Evolutionary conservation across 2,797 vertebrate species (phyloP).

Genomic region (Coregonus ussuriensis): DNA sequence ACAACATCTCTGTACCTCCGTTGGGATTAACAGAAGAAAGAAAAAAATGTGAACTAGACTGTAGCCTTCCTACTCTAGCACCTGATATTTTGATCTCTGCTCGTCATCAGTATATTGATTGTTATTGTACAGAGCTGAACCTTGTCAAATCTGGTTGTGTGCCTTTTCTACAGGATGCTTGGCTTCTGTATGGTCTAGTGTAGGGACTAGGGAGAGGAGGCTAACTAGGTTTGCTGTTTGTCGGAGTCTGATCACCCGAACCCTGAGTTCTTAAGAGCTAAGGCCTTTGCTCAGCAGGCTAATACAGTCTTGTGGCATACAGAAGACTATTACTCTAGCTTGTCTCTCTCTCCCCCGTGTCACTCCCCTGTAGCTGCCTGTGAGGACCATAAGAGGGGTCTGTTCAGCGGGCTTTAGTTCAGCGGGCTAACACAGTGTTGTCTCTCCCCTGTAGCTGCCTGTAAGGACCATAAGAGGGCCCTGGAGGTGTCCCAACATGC

Average conservation of each 20-base stretch:
- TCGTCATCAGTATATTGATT: neutral
- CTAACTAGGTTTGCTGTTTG: too few relatives aligned
- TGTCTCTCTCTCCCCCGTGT: neutral
- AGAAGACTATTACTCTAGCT: too few relatives aligned
- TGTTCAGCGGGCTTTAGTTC: slow-evolving; percentile 89
- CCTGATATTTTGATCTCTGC: neutral
- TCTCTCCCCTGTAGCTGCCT: slow-evolving; percentile 79
- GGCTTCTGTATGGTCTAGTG: too few relatives aligned
- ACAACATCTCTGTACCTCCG: neutral
- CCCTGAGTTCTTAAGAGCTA: too few relatives aligned
- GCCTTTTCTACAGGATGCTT: too few relatives aligned
- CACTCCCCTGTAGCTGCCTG: slow-evolving; percentile 82
- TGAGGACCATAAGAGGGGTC: slow-evolving; percentile 87
- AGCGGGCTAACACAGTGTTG: slow-evolving; percentile 77
- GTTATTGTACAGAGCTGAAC: too few relatives aligned
- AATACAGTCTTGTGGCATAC: too few relatives aligned
- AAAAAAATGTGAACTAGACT: neutral
- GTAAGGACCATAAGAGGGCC: slow-evolving; percentile 89
- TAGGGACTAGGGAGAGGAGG: too few relatives aligned
- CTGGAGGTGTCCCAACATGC: slow-evolving; percentile 92
- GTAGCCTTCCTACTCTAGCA: neutral
- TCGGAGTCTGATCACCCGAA: too few relatives aligned
- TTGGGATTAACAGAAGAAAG: neutral
- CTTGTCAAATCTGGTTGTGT: too few relatives aligned
- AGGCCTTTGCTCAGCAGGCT: too few relatives aligned